These are phyloP conservation scores for Calephelis virginiensis DNA, from an alignment of 1,140 invertebrate species.

Conservation along the genomic window DNA sequence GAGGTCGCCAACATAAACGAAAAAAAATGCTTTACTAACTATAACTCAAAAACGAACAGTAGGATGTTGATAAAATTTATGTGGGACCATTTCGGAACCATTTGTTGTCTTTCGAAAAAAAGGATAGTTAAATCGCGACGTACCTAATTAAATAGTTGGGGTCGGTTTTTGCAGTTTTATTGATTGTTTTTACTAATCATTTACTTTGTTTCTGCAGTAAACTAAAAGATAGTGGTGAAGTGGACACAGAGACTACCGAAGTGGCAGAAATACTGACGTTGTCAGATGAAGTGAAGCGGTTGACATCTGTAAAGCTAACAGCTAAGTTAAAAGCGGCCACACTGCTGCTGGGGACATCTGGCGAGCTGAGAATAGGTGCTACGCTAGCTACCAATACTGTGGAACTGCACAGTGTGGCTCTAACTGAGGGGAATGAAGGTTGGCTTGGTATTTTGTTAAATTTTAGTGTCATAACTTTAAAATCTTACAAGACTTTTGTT, in stretches of 20 bases:
- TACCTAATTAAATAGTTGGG: no score
- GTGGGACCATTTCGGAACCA: no score
- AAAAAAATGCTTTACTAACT: no score
- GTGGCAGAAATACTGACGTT: constrained; percentile 72
- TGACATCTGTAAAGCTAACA: constrained; percentile 82
- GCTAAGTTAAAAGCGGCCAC: constrained; percentile 86
- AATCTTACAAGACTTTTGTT: no score
- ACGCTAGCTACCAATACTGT: constrained; percentile 85
- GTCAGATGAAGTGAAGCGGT: constrained; percentile 86
- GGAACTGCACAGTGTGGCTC: constrained; percentile 80
- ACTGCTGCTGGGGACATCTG: constrained; percentile 82
- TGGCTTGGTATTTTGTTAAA: constrained; percentile 28
- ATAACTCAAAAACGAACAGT: no score
- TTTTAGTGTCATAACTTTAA: no score
- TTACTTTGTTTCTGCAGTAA: constrained; percentile 41
- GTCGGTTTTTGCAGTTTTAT: no score
- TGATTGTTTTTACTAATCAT: neutral
- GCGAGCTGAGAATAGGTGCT: constrained; percentile 83
- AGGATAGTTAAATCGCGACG: no score
- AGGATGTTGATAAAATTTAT: no score
- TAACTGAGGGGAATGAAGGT: constrained; percentile 75
- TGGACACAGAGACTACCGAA: constrained; percentile 39
- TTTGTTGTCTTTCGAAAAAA: no score
- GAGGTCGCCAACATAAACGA: no score
- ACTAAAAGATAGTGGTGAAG: constrained; percentile 60